Base-by-base conservation (phyloP, 2,888 invertebrate species). In the Mycalesis mineus region DNA sequence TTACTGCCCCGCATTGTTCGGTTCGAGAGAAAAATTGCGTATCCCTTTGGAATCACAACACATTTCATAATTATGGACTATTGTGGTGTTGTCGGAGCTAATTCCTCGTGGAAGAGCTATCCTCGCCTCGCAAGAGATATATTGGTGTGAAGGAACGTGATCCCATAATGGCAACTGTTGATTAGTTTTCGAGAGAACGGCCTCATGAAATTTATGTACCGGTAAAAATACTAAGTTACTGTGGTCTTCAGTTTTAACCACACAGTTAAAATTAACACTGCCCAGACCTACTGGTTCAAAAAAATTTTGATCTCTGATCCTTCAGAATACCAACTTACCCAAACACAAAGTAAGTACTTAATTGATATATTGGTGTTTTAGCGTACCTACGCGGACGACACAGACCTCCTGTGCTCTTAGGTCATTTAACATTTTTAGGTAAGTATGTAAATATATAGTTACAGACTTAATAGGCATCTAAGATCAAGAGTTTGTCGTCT, bases 51-150 rank as follows among this genome's bases (percentile, higher is more conserved):
- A 85, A 85, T 87, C 80, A 82, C 86, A 82, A 87, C 87, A 88
- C 88, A 88, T 88, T 88, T 89, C 89, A 88, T 88, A 88, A 89
- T 89, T 88, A 89, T 88, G 86, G 89, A 82, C 87, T 86, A 89
- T 89, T 89, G 89, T 89, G 82, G 77, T 70, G 78, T 80, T 82
- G 88, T 84, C 82, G 69, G 76, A 73, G 75, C 74, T 85, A 86
- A 87, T 88, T 84, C 75, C 75, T 75, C 69, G 74, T 70, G 69
- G 78, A 84, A 77, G 75, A 72, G 72, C 71, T 72, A 72, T 80
- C 76, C 68, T 75, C 78, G 80, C 78, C 75, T 74, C 72, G 66
- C 60, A 61, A 65, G 77, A 79, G 76, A 86, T 80, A 80, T 83
- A 83, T 83, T 75, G 74, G 68, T 73, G 75, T 66, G 73, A 75